Evolutionary conservation across 2,113 vertebrate genomes (phyloP).

Genomic region (Limnothrissa miodon): DNA sequence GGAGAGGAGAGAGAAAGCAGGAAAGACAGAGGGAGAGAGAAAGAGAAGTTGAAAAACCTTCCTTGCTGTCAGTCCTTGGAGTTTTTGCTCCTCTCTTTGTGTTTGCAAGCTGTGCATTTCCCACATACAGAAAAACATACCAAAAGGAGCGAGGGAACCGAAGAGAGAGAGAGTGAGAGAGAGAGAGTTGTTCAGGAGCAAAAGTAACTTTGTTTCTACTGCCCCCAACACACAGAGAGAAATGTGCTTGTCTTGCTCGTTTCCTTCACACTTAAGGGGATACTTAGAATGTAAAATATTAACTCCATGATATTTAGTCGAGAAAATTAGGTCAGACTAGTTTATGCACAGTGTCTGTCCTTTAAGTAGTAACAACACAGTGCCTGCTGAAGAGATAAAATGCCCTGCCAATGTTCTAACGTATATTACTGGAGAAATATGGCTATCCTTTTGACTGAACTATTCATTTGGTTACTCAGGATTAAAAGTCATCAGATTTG

Average conservation of each 20-base stretch:
- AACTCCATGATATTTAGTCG: slow-evolving; percentile 65
- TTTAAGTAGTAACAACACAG: slow-evolving; percentile 63
- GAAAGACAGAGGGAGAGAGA: slow-evolving; percentile 38
- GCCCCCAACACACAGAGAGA: slow-evolving; percentile 55
- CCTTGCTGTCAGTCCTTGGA: slow-evolving; percentile 63
- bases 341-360: slow-evolving; percentile 58
- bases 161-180: slow-evolving; percentile 33
- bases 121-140: slow-evolving; percentile 55
- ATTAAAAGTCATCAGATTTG: slow-evolving; percentile 26
- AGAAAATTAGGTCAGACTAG: slow-evolving; percentile 68
- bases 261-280: slow-evolving; percentile 53
- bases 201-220: slow-evolving; percentile 49
- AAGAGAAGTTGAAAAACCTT: slow-evolving; percentile 65
- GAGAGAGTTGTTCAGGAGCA: slow-evolving; percentile 44
- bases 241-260: slow-evolving; percentile 50
- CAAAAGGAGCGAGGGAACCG: slow-evolving; percentile 18
- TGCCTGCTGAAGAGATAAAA: neutral
- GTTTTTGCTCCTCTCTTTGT: slow-evolving; percentile 41
- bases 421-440: neutral
- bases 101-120: slow-evolving; percentile 50
- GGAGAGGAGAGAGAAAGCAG: slow-evolving; percentile 21
- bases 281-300: slow-evolving; percentile 62
- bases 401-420: neutral
- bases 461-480: slow-evolving; percentile 24
- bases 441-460: slow-evolving; percentile 17